Base-by-base conservation (phyloP, 1,140 invertebrate species). In the Melanaphis sacchari region DNA sequence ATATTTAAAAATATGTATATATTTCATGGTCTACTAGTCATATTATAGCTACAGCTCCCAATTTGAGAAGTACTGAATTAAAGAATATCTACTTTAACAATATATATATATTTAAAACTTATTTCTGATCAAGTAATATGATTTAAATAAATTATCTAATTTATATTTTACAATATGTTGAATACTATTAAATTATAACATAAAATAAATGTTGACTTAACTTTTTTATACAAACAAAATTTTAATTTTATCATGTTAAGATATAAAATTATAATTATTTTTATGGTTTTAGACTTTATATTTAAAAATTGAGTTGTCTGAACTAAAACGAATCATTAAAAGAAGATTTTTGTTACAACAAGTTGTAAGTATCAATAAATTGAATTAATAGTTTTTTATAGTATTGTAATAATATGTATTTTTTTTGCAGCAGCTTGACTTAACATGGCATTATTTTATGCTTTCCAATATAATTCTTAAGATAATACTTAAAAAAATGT, bases 261-360 rank as follows among this genome's bases (percentile, higher is more conserved):
- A 76, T 82, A 24, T 1, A 22, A 36, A n/a, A 22, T 21, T 87
- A n/a, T 93, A n/a, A 41, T 54, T 54, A 66, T 82, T 84, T 90
- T 94, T 94, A 94, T 95, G 95, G 94, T 96, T 96, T 94, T 95
- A 98, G 98, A 96, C 97, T 96, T 97, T 97, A 49, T 97, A 98
- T 87, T 95, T 98, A 94, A 98, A 98, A 96, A 97, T 98, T 84
- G 96, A 97, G 94, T 95, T 98, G 38, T 96, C 96, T 94, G 96
- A 97, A 94, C 96, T 98, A 94, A 96, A 96, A 94, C 96, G 96
- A 95, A 96, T 98, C 85, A 97, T 97, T 88, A 97, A 97, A 95
- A 96, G 98, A 95, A 96, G 98, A 95, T 98, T 98, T 96, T 96
- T 98, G 93, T 95, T 98, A 94, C 96, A 97, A 95, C 97, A 98